A percentile compares a stretch with the other conserved stretches of the same genome.
Evolutionary conservation across 2,797 vertebrate genomes (phyloP).

Genomic region (Sylvia borin): DNA sequence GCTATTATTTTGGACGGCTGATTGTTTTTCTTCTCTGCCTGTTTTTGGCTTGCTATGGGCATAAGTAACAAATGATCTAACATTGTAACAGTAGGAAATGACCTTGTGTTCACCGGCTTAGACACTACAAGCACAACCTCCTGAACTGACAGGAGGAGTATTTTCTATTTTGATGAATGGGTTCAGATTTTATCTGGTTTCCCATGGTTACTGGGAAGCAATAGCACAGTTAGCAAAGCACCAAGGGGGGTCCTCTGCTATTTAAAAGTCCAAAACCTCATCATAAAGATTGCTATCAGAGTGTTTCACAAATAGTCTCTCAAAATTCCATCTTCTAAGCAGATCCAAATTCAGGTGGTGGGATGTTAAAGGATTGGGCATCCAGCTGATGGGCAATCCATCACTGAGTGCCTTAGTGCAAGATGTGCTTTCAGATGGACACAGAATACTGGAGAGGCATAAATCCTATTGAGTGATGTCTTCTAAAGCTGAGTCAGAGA

Average conservation of each 20-base stretch:
- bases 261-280: conserved; percentile 20
- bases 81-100: background rate
- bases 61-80: background rate
- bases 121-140: background rate
- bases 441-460: background rate
- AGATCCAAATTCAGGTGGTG: background rate
- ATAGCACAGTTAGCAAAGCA: background rate
- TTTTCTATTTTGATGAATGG: conserved; percentile 49
- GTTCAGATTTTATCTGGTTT: conserved; percentile 42
- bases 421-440: background rate
- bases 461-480: background rate
- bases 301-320: background rate
- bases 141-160: background rate
- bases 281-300: background rate
- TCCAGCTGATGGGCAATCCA: background rate
- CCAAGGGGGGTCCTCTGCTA: background rate
- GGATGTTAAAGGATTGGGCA: background rate
- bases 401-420: background rate
- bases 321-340: background rate
- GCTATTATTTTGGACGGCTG: background rate
- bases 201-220: conserved; percentile 41
- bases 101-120: background rate
- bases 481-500: background rate
- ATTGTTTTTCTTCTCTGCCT: background rate
- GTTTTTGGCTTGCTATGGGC: background rate